Evolutionary conservation across 1,140 invertebrate genomes (phyloP).

Genomic region (Leptinotarsa lineolata): DNA sequence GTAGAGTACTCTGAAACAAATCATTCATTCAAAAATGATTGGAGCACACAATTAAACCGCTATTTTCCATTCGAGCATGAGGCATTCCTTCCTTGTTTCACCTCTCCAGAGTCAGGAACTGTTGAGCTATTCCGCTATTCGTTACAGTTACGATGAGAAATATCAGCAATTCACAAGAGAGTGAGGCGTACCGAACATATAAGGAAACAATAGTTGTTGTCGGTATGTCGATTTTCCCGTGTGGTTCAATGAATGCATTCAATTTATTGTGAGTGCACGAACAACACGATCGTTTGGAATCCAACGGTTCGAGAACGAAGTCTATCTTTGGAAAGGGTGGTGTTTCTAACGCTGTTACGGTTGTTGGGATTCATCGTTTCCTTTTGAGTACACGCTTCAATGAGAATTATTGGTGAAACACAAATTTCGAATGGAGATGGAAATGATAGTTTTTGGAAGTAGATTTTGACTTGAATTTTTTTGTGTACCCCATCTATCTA

Average conservation of each 20-base stretch:
- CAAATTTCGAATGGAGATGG: no score
- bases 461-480: no score
- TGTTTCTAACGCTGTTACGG: not conserved
- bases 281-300: constrained; percentile 5
- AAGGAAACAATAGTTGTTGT: constrained; percentile 6
- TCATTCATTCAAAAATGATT: no score
- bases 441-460: no score
- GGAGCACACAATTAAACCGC: no score
- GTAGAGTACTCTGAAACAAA: no score
- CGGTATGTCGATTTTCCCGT: not conserved
- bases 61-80: no score
- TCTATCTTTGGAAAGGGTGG: not conserved
- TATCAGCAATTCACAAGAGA: not conserved
- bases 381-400: not conserved
- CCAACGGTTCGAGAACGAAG: not conserved
- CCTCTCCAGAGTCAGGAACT: no score
- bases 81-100: no score
- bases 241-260: not conserved
- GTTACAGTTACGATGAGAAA: not conserved
- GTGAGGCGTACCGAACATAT: not conserved
- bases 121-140: no score
- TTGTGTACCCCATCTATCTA: no score
- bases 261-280: constrained; percentile 4
- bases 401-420: no score
- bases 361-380: not conserved